Base-by-base conservation (phyloP, 2,113 vertebrate genomes). In the Sciurus niger region DNA sequence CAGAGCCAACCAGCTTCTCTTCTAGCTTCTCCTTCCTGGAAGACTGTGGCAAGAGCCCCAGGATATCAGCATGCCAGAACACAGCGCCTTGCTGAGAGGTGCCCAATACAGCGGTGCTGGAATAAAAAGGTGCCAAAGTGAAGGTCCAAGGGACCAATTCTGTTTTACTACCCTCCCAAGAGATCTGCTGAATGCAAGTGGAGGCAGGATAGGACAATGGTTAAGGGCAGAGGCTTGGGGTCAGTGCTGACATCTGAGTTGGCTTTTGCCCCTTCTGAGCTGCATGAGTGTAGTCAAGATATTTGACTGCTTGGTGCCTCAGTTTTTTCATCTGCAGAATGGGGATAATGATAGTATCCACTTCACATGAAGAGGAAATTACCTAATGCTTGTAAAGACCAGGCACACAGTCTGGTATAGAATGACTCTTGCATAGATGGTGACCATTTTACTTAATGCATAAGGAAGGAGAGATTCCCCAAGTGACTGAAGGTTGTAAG, bases 1-100 rank as follows among this genome's bases (percentile, higher is more conserved):
- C 34, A 18, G 84, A 96, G 95, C 97, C 96, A 94, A 94, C 65
- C 84, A 51, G 55, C 72, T 86, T 77, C 84, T 89, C 67, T 85
- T 68, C 43, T 16, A 58, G 87, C 77, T 92, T 84, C 89, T 97
- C 48, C 79, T 89, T 94, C 87, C 77, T 3, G 3, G 77, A 94
- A 95, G 90, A 83, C 2, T 30, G 76, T 96, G 76, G 55, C 79
- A 84, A 84, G 11, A 46, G 65, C 51, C 30, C 93, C 65, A 73
- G 70, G 63, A 58, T 25, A 53, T 89, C n/a, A 16, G 43, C 34
- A 20, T 2, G 14, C 63, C 43, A 48, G 63, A 22, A 22, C 46
- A 34, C 28, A 20, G 55, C 58, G 22, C 60, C 4, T 0, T 46
- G 25, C 8, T 30, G 51, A 32, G 18, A 74, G 32, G 65, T 34